Percentiles rank a stretch among this genome's conserved stretches.
phyloP scores from a whole-genome alignment of 1,140 invertebrate species.

The Danaus plexippus region DNA sequence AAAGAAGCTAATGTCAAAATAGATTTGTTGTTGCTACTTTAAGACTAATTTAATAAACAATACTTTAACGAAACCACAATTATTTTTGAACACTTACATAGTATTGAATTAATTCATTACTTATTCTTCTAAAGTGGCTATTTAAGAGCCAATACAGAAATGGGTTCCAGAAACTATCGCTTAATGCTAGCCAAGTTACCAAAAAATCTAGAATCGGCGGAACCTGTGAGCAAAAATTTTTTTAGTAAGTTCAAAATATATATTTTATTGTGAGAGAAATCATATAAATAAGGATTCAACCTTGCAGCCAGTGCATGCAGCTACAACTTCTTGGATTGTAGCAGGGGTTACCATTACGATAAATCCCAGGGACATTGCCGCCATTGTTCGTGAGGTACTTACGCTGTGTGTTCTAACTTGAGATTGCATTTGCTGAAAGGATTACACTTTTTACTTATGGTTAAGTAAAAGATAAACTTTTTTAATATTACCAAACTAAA shows the following conservation, averaged over 20 bases:
- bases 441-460: constrained; percentile 7
- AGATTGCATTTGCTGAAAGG: constrained; percentile 48
- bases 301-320: constrained; percentile 84
- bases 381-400: constrained; percentile 87
- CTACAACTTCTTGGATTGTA: constrained; percentile 90
- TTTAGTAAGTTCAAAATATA: constrained; percentile 4
- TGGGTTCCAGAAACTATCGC: constrained; percentile 90
- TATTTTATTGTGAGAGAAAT: constrained; percentile 5
- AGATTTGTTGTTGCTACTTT: neutral
- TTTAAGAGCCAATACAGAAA: constrained; percentile 90
- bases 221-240: constrained; percentile 68
- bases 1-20: constrained; percentile 16
- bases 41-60: neutral
- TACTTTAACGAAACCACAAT: constrained; percentile 1
- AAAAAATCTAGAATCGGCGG: constrained; percentile 86
- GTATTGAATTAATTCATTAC: constrained; percentile 80
- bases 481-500: too few relatives aligned
- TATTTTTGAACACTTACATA: constrained; percentile 73
- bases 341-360: constrained; percentile 91
- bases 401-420: constrained; percentile 84
- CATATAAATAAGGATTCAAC: constrained; percentile 30
- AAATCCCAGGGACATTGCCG: constrained; percentile 88
- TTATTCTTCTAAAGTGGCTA: constrained; percentile 86
- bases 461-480: too few relatives aligned
- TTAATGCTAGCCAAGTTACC: constrained; percentile 87